These are phyloP conservation scores for Lagria hirta DNA, from an alignment of 2,888 invertebrate species.

Conservation along the genomic window DNA sequence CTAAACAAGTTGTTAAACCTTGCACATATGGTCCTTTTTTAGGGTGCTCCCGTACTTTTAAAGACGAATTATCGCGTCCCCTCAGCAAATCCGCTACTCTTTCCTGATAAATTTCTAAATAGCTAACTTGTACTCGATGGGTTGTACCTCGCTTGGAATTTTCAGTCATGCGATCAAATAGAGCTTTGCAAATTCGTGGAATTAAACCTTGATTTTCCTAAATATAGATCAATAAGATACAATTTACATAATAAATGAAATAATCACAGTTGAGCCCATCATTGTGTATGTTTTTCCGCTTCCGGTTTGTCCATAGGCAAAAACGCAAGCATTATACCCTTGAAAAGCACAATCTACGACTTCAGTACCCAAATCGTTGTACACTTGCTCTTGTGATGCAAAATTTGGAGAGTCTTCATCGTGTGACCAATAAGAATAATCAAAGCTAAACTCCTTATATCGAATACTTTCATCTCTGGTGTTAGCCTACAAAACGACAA, in stretches of 20 bases:
- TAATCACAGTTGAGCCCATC: conserved; percentile 75
- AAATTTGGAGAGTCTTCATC: conserved; percentile 69
- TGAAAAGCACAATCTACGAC: conserved; percentile 80
- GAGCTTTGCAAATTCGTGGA: conserved; percentile 80
- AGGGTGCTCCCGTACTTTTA: conserved; percentile 74
- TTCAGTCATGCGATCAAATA: conserved; percentile 79
- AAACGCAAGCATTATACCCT: conserved; percentile 87
- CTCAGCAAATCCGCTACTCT: conserved; percentile 70
- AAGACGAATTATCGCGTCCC: conserved; percentile 53
- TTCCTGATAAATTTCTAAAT: conserved; percentile 65
- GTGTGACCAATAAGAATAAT: conserved; percentile 87
- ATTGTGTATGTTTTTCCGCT: conserved; percentile 91
- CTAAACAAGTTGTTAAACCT: conserved; percentile 80
- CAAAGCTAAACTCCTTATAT: conserved; percentile 85
- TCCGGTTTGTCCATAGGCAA: conserved; percentile 90
- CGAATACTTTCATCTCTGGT: conserved; percentile 53
- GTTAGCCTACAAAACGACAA: conserved; percentile 43
- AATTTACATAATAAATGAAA: conserved; percentile 11
- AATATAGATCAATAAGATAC: conserved; percentile 10
- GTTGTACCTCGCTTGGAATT: conserved; percentile 81
- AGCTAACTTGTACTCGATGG: conserved; percentile 80
- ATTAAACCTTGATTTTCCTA: conserved; percentile 80
- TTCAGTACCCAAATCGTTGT: conserved; percentile 74
- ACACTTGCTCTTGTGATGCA: conserved; percentile 80
- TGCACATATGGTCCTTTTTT: conserved; percentile 80